Evolutionary conservation across 2,113 vertebrate genomes (phyloP).

Genomic region (Pachyramphus minor): DNA sequence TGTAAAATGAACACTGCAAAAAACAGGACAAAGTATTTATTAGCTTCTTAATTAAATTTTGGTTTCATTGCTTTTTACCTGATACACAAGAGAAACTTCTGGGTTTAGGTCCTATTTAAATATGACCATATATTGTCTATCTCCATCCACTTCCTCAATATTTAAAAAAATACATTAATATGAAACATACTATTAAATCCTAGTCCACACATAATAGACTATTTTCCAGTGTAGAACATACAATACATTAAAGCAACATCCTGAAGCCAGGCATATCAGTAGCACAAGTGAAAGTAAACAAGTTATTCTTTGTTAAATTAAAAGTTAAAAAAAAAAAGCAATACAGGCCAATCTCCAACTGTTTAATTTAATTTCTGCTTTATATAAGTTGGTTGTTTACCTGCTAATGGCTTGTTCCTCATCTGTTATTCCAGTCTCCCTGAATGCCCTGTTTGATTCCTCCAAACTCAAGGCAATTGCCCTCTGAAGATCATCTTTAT

Average conservation of each 20-base stretch:
- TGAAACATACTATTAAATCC: conserved; percentile 22
- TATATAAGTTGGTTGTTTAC: conserved; percentile 73
- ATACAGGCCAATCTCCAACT: conserved; percentile 53
- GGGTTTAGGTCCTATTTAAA: conserved; percentile 36
- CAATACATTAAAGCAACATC: conserved; percentile 38
- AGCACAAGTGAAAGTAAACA: conserved; percentile 51
- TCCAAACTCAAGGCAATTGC: conserved; percentile 98
- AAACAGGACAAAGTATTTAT: neutral
- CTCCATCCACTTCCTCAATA: neutral
- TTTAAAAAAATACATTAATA: conserved; percentile 1
- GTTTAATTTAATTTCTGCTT: conserved; percentile 54
- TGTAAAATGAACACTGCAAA: neutral
- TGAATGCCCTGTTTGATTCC: conserved; percentile 94
- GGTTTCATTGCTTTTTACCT: neutral
- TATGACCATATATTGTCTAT: neutral
- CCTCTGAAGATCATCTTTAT: conserved; percentile 99
- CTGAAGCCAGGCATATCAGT: conserved; percentile 45
- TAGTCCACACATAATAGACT: neutral
- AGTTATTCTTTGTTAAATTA: conserved; percentile 19
- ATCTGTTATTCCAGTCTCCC: conserved; percentile 98
- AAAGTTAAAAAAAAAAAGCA: conserved; percentile 45
- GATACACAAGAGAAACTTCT: neutral
- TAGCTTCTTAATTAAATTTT: neutral
- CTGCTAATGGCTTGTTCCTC: conserved; percentile 99
- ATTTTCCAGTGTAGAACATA: conserved; percentile 14